These are phyloP conservation scores for Pseudoatta argentina DNA, from an alignment of 1,140 invertebrate species.

Conservation along the genomic window DNA sequence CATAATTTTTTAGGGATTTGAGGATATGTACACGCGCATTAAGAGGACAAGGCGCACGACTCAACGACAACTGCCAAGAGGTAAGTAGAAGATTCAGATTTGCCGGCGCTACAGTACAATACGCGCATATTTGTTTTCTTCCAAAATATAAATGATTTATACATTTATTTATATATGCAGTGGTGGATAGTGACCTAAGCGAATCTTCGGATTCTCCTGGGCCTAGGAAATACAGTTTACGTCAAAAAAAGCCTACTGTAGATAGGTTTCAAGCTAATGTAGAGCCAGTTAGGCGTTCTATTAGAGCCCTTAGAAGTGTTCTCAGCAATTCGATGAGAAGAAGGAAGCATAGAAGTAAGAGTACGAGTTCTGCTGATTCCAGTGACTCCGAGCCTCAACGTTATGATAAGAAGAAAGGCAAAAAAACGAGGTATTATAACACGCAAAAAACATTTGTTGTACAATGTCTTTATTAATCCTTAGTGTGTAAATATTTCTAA, in stretches of 20 bases:
- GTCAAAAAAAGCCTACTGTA: slow-evolving; percentile 86
- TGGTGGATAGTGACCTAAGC: slow-evolving; percentile 83
- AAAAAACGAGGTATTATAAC: slow-evolving; percentile 82
- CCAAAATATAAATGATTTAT: neutral
- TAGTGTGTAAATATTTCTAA: no score
- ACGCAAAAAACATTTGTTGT: neutral
- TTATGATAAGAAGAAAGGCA: slow-evolving; percentile 85
- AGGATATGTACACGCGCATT: slow-evolving; percentile 89
- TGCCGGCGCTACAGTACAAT: neutral
- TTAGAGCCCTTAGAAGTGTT: slow-evolving; percentile 83
- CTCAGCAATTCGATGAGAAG: slow-evolving; percentile 84
- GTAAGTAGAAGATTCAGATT: slow-evolving; percentile 79
- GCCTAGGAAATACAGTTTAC: slow-evolving; percentile 86
- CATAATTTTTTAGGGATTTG: slow-evolving; percentile 80
- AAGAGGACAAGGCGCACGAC: slow-evolving; percentile 87
- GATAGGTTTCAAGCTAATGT: slow-evolving; percentile 87
- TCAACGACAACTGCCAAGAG: slow-evolving; percentile 83
- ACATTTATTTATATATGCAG: slow-evolving; percentile 46
- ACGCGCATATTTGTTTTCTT: neutral
- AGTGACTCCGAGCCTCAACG: slow-evolving; percentile 84
- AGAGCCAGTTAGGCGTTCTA: slow-evolving; percentile 84
- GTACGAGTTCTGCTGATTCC: slow-evolving; percentile 83
- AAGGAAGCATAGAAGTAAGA: slow-evolving; percentile 83
- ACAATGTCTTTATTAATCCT: no score
- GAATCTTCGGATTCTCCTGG: slow-evolving; percentile 84